Evolutionary conservation across 1,140 invertebrate genomes (phyloP).

Genomic region (Solen grandis): DNA sequence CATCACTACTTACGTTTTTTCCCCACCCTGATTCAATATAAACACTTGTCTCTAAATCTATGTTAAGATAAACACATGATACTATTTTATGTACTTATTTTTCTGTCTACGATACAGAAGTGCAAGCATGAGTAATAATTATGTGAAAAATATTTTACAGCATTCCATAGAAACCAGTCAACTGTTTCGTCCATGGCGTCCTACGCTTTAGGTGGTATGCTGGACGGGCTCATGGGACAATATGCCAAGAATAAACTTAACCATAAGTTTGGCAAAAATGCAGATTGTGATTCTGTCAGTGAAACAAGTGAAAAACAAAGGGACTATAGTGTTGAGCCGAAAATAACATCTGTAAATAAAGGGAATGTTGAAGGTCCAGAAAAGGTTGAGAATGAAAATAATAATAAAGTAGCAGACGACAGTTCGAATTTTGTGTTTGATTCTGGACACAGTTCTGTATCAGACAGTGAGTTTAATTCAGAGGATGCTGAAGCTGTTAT

Average conservation of each 20-base stretch:
- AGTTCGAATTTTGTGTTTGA: not conserved
- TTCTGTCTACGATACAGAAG: too few species aligned
- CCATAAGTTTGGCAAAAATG: not conserved
- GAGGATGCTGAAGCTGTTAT: not conserved
- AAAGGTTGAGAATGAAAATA: not conserved
- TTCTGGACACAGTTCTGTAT: not conserved
- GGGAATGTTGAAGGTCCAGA: too few species aligned
- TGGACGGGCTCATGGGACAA: not conserved
- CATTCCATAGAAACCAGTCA: not conserved
- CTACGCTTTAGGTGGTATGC: not conserved
- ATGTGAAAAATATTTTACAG: not conserved
- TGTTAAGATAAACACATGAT: too few species aligned
- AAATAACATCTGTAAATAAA: too few species aligned
- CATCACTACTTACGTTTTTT: too few species aligned
- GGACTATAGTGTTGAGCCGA: not conserved
- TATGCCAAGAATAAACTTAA: not conserved
- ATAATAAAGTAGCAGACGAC: not conserved
- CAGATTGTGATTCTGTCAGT: not conserved
- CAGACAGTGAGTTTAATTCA: not conserved
- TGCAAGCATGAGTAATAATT: too few species aligned
- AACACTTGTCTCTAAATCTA: too few species aligned
- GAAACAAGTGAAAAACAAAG: not conserved
- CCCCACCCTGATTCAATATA: too few species aligned
- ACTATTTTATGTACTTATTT: too few species aligned
- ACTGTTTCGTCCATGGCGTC: not conserved